Evolutionary conservation across 53 echinoderm and acorn worm species (phyloP).

Genomic region (Antedon mediterranea): DNA sequence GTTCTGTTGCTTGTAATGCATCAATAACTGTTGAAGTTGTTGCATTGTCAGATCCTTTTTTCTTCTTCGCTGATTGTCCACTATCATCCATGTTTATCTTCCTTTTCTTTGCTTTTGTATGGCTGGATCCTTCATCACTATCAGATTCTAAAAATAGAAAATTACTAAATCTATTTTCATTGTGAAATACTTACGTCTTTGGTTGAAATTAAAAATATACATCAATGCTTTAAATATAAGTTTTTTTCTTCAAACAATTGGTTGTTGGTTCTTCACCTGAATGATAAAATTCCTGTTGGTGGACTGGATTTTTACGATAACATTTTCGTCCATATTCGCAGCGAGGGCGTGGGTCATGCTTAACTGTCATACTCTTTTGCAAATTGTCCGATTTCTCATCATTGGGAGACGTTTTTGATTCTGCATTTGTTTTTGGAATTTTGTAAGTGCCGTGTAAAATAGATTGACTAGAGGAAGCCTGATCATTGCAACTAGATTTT

Average conservation of each 20-base stretch:
- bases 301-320: conserved; percentile 43
- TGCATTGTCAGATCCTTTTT: neutral
- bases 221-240: too few species aligned
- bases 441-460: neutral
- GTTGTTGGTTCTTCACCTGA: conserved; percentile 30
- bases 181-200: too few species aligned
- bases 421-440: neutral
- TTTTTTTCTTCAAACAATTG: too few species aligned
- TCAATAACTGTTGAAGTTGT: conserved; percentile 23
- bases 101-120: neutral
- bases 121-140: neutral
- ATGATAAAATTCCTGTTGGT: conserved; percentile 39
- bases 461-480: neutral
- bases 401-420: neutral
- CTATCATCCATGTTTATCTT: neutral
- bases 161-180: neutral
- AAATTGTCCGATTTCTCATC: neutral
- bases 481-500: neutral
- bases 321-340: conserved; percentile 45
- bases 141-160: neutral
- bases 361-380: too few species aligned
- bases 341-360: conserved; percentile 13
- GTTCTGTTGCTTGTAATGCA: conserved; percentile 37
- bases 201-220: too few species aligned
- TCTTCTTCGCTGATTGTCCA: conserved; percentile 15